Evolutionary conservation across 2,797 vertebrate genomes (phyloP), one percentile per base, ranked within the genome.

Genomic region (Clarias laeviceps): DNA sequence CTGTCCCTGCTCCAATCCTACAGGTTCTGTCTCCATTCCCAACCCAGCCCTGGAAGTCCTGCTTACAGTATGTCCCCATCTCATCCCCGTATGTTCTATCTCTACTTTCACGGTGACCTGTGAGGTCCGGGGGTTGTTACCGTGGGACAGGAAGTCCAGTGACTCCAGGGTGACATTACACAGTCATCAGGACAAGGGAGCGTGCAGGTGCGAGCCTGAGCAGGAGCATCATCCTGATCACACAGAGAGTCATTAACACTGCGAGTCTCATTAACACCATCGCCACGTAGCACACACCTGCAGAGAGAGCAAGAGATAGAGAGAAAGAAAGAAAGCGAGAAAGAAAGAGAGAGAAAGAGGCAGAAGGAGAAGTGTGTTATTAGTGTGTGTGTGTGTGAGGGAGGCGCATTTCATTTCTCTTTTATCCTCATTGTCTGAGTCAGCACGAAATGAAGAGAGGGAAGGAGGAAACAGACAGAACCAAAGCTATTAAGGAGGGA

Each of bases 161-260:
- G 92, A 86, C 96, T 97, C 98, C 98, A 99, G 24, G 95, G 93
- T 22, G 97, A 95, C 92, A 96, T 92, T 3, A 97, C 97, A 66
- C 98, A 99, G 90, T 98, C 96, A 17, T 87, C 93, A 76, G 97
- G 96, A 87, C 98, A 99, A 72, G 96, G 95, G 77, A 98, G 90
- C 40, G 92, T 93, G 85, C 98, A 99, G 86, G 95, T 94, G 89
- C 96, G 97, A 45, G 90, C 94, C 88, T 90, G 92, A 0, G 92
- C 88, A 12, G 96, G 96, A 72, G 91, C 92, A 87, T 97, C 97
- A 20, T 95, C 94, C 84, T 94, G 94, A 90, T 94, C 94, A 89
- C 98, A 99, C 64, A 96, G 92, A 5, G 90, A 40, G 0, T 66
- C 93, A 32, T 97, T 93, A 90, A 97, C 94, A 32, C 88, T 77